These are phyloP conservation scores for Lota lota DNA, from an alignment of 2,113 vertebrate species.

Conservation along the genomic window DNA sequence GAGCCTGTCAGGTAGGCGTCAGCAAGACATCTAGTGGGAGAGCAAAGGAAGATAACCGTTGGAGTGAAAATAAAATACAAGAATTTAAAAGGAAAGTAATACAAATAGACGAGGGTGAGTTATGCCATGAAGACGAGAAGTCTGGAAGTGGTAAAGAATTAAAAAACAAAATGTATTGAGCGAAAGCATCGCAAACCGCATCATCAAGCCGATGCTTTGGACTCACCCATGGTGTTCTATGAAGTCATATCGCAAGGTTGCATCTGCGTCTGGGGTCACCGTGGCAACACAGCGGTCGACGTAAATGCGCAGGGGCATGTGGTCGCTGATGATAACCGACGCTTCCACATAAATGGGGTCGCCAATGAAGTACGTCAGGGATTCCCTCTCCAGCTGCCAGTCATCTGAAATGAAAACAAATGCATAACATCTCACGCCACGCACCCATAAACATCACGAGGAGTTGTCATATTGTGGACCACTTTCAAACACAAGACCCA, in stretches of 20 bases:
- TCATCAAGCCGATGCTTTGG: no score
- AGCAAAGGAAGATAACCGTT: background rate
- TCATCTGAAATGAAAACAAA: slow-evolving; percentile 37
- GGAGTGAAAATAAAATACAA: no score
- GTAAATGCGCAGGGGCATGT: slow-evolving; percentile 55
- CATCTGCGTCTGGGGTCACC: slow-evolving; percentile 33
- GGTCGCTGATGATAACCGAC: slow-evolving; percentile 42
- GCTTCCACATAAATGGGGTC: slow-evolving; percentile 57
- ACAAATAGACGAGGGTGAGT: background rate
- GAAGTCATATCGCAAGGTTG: slow-evolving; percentile 50
- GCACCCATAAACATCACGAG: no score
- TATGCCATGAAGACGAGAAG: background rate
- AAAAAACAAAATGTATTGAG: no score
- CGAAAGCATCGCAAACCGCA: no score
- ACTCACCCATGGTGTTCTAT: slow-evolving; percentile 59
- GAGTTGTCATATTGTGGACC: no score
- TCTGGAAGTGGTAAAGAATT: no score
- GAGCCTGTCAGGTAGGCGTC: slow-evolving; percentile 61
- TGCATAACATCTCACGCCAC: no score
- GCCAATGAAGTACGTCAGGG: slow-evolving; percentile 54
- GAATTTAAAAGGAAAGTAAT: background rate
- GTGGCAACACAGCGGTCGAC: slow-evolving; percentile 63
- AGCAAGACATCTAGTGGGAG: slow-evolving; percentile 53
- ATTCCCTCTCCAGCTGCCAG: slow-evolving; percentile 52
- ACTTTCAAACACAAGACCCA: no score